phyloP scores from a whole-genome alignment of 2,797 vertebrate genomes.

The Schizopygopsis malacanthus region DNA sequence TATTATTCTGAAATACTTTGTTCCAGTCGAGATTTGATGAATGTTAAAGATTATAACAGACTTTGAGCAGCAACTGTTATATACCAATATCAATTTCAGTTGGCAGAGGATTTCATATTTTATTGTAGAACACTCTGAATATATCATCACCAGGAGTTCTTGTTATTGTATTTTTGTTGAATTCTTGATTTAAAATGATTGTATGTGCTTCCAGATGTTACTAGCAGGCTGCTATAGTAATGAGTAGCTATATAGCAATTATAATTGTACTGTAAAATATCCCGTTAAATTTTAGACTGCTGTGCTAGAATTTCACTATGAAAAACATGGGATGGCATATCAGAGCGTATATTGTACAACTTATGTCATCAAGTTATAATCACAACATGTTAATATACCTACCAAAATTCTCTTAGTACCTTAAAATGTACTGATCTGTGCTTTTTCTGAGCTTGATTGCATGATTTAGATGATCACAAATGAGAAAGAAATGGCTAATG shows the following conservation, averaged over 20 bases:
- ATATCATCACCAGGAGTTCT: not conserved
- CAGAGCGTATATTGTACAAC: not conserved
- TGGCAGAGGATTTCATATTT: not conserved
- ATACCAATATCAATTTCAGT: not conserved
- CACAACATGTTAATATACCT: not conserved
- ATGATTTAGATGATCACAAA: not conserved
- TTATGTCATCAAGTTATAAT: not conserved
- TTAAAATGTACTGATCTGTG: not conserved
- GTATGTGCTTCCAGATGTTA: not conserved
- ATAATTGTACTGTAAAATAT: not conserved
- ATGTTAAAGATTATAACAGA: not conserved
- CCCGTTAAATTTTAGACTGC: not conserved
- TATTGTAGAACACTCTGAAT: not conserved
- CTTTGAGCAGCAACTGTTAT: not conserved
- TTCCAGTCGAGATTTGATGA: not conserved
- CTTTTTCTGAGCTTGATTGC: not conserved
- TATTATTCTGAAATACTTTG: constrained; percentile 11
- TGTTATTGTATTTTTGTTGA: not conserved
- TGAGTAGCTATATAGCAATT: not conserved
- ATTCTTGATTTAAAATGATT: not conserved
- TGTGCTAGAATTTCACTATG: not conserved
- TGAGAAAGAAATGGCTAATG: not conserved
- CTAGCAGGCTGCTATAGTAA: not conserved
- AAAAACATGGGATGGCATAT: not conserved
- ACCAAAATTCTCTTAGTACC: too few species aligned